Evolutionary conservation across 2,797 vertebrate genomes (phyloP).

Genomic region (Silurus aristotelis): DNA sequence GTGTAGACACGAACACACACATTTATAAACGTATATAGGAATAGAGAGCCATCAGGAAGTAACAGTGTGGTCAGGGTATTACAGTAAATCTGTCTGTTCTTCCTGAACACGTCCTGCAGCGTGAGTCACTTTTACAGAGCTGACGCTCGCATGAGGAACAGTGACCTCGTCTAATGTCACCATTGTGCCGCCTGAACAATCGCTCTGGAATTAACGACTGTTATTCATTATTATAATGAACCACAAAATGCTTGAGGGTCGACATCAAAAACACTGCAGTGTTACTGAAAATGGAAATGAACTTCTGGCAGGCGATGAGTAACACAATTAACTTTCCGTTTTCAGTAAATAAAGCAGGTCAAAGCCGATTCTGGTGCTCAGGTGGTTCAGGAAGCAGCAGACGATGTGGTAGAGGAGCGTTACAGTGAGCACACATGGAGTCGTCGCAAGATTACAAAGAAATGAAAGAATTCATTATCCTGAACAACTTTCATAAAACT

Average conservation of each 20-base stretch:
- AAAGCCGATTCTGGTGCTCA: too few relatives aligned
- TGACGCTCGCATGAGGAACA: not conserved
- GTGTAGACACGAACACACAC: too few relatives aligned
- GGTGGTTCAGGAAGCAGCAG: too few relatives aligned
- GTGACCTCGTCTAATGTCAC: not conserved
- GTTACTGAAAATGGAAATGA: not conserved
- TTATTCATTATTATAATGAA: not conserved
- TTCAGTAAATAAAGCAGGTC: too few relatives aligned
- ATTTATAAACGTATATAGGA: not conserved
- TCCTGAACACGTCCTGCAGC: not conserved
- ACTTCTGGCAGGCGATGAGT: not conserved
- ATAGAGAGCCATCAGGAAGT: not conserved
- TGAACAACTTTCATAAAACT: too few relatives aligned
- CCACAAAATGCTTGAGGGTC: too few relatives aligned
- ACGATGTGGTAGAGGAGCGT: too few relatives aligned
- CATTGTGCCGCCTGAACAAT: not conserved
- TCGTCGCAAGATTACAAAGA: too few relatives aligned
- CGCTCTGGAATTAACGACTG: not conserved
- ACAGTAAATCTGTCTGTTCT: not conserved
- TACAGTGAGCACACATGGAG: too few relatives aligned
- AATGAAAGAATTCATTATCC: too few relatives aligned
- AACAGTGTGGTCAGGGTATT: not conserved
- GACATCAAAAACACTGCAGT: not conserved
- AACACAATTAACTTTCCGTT: too few relatives aligned
- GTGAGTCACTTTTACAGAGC: not conserved